Percentiles rank a stretch among this genome's conserved stretches.
These are phyloP conservation scores for Pachydiplax longipennis DNA, from an alignment of 2,888 invertebrate species.

Conservation along the genomic window DNA sequence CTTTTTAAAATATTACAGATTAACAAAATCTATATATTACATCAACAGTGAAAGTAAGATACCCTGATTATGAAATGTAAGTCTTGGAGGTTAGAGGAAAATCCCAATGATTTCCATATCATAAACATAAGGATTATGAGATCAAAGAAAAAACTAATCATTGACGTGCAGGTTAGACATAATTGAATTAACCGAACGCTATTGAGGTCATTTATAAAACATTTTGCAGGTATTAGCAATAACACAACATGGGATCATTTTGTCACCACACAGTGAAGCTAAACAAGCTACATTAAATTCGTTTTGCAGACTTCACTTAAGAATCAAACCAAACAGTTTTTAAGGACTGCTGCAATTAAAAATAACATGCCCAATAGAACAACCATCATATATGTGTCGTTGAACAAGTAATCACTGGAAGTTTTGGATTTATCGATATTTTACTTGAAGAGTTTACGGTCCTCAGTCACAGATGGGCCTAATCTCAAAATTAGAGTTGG, in stretches of 20 bases:
- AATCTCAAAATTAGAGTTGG: background rate
- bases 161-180: background rate
- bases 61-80: no score
- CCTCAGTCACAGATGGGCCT: slow-evolving; percentile 25
- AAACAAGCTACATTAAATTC: background rate
- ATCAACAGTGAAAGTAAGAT: no score
- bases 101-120: no score
- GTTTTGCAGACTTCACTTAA: background rate
- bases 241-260: background rate
- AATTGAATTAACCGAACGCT: background rate
- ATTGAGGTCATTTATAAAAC: background rate
- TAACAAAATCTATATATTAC: no score
- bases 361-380: background rate
- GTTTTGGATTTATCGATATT: background rate
- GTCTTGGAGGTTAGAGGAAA: no score
- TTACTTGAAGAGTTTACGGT: background rate
- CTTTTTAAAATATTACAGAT: no score
- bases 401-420: background rate
- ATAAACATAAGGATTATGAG: no score
- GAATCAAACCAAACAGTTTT: background rate
- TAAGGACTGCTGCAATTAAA: background rate
- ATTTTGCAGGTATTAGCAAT: background rate
- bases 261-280: background rate
- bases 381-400: background rate
- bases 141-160: background rate